These are phyloP conservation scores for Todiramphus chloris DNA, from an alignment of 2,113 vertebrate species.

Conservation along the genomic window DNA sequence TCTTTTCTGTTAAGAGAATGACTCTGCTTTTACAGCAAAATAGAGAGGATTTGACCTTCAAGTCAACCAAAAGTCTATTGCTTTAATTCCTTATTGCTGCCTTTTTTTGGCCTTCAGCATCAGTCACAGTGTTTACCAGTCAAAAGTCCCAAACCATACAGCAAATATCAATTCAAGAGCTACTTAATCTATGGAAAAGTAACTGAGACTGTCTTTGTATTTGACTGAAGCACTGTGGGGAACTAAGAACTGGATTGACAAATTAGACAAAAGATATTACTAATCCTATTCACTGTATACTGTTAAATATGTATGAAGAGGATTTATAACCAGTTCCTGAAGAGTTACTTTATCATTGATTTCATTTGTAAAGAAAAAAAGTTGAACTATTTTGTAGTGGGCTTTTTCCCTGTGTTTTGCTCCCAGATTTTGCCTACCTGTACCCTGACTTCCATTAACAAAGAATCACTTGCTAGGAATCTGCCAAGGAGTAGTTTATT, in stretches of 20 bases:
- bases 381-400: slow-evolving; percentile 2
- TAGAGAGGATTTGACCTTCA: slow-evolving; percentile 33
- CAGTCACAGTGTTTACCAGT: slow-evolving; percentile 66
- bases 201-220: slow-evolving; percentile 61
- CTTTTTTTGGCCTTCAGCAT: slow-evolving; percentile 57
- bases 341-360: slow-evolving; percentile 62
- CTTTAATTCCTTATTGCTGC: slow-evolving; percentile 48
- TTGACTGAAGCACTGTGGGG: slow-evolving; percentile 56
- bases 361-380: slow-evolving; percentile 60
- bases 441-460: not conserved
- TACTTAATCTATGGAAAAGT: slow-evolving; percentile 67
- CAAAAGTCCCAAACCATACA: slow-evolving; percentile 65
- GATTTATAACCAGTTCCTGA: slow-evolving; percentile 64
- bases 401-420: not conserved
- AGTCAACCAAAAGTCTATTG: slow-evolving; percentile 48
- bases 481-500: not conserved
- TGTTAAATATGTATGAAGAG: slow-evolving; percentile 65
- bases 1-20: not conserved
- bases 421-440: slow-evolving; percentile 1
- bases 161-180: slow-evolving; percentile 63
- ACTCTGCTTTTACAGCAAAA: not conserved
- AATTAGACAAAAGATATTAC: slow-evolving; percentile 65
- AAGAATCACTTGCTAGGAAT: not conserved
- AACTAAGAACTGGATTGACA: slow-evolving; percentile 66
- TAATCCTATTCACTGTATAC: slow-evolving; percentile 65